Evolutionary conservation across 2,888 invertebrate genomes (phyloP), one percentile per base, ranked within the genome.

Genomic region (Leptopterna dolabrata): DNA sequence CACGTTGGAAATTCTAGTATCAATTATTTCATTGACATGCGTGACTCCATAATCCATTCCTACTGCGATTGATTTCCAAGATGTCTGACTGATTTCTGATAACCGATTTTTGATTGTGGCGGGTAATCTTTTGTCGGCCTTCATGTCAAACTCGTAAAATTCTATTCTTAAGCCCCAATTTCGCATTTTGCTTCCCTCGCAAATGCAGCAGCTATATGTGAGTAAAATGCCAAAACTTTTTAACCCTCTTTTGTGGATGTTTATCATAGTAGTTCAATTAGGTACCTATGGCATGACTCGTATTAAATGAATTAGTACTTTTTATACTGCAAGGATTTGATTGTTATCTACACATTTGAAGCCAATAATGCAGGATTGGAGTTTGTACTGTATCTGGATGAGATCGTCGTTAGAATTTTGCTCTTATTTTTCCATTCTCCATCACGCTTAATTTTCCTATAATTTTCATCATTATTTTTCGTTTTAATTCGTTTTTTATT

Each of bases 401-500:
- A 36, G 36, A 36, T 36, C 7, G 2, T 2, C 36, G 36, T 36
- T 36, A 7, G 36, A 7, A 36, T 36, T 36, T 36, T 7, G 7
- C 36, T 2, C 4, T 36, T 36, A 7, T 36, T 2, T 36, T 36
- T 36, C 36, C 7, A 36, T n/a, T n/a, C n/a, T n/a, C n/a, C n/a
- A n/a, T n/a, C n/a, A n/a, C n/a, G n/a, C n/a, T n/a, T n/a, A n/a
- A n/a, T n/a, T n/a, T n/a, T n/a, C n/a, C 14, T 36, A 36, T 30
- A 11, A 30, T 30, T 73, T 73, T 73, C 55, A 55, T 55, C 90
- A 89, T 89, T 76, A 80, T 87, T 88, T 13, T 88, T 87, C 86
- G 88, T 84, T 36, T 88, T 85, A 86, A 81, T 80, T 55, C 87
- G 87, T 85, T 89, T 73, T 89, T 87, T 89, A 89, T 51, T 87